A percentile compares a stretch with the other conserved stretches of the same genome.
phyloP scores from a whole-genome alignment of 2,113 vertebrate genomes.

The Embiotoca jacksoni region DNA sequence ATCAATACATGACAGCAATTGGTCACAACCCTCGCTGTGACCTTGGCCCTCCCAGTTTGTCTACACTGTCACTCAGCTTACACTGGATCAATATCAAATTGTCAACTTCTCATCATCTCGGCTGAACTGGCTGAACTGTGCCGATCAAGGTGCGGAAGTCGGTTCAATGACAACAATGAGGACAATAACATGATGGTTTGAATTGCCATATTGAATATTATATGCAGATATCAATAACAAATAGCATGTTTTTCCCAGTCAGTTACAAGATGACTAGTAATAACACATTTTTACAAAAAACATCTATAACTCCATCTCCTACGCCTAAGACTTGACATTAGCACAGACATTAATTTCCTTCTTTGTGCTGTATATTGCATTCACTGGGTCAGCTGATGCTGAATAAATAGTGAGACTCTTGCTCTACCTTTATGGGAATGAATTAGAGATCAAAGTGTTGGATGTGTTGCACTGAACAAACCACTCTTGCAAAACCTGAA shows the following conservation, averaged over 20 bases:
- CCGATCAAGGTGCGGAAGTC: background rate
- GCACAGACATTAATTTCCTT: conserved; percentile 10
- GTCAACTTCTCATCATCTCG: conserved; percentile 20
- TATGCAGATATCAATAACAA: background rate
- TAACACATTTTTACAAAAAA: background rate
- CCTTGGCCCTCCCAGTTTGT: conserved; percentile 58
- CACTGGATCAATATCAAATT: conserved; percentile 55
- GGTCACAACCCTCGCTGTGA: conserved; percentile 49
- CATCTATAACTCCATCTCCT: background rate
- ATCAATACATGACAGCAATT: conserved; percentile 60
- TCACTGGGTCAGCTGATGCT: background rate
- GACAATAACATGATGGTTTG: background rate
- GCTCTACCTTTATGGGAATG: conserved; percentile 15
- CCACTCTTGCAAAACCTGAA: conserved; percentile 2
- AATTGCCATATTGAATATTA: background rate
- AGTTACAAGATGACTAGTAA: background rate
- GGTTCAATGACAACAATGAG: conserved; percentile 3
- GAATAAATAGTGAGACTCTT: conserved; percentile 15
- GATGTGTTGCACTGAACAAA: conserved; percentile 22
- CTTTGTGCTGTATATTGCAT: background rate
- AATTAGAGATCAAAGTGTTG: conserved; percentile 10
- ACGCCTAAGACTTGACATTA: background rate
- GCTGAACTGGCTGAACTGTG: conserved; percentile 6
- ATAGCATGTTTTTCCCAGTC: background rate
- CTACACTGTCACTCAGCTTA: conserved; percentile 41